Percentiles rank a stretch among this genome's conserved stretches.
Conservation (phyloP, 2,797 vertebrate genomes). For the Diceros bicornis region DNA sequence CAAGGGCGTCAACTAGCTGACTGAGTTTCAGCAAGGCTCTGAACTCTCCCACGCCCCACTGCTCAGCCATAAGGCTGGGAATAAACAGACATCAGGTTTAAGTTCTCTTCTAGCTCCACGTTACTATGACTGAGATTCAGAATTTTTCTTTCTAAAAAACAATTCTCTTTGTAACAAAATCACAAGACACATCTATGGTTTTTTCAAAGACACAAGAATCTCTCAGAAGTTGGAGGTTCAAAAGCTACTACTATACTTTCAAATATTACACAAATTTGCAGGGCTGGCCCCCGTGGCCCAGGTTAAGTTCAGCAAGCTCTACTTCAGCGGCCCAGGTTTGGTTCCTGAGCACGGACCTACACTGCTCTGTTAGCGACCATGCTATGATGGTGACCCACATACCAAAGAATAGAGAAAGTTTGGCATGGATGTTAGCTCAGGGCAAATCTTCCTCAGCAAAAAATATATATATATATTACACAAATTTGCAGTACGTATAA, state of each 20-base stretch:
- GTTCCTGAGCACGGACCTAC: too few species aligned
- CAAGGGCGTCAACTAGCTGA: neutral
- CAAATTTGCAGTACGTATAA: neutral
- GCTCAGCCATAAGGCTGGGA: neutral
- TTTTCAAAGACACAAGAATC: neutral
- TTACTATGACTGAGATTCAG: neutral
- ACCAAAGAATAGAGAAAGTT: too few species aligned
- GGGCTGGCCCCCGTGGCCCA: too few species aligned
- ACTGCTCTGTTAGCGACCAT: too few species aligned
- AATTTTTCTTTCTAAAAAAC: slow-evolving; percentile 27
- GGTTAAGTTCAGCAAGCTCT: too few species aligned
- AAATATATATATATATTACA: neutral
- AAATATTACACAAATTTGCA: neutral
- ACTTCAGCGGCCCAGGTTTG: too few species aligned
- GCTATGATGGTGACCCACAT: too few species aligned
- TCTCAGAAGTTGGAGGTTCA: neutral
- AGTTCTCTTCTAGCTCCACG: neutral
- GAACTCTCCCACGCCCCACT: neutral
- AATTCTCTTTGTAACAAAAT: neutral
- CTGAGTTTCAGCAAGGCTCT: neutral
- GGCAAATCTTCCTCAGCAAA: too few species aligned
- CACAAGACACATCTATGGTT: neutral
- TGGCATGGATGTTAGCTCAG: too few species aligned
- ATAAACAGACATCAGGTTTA: neutral
- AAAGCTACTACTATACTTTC: neutral